These are phyloP conservation scores for Otolemur garnettii DNA, from an alignment of 2,113 vertebrate species.

Conservation along the genomic window DNA sequence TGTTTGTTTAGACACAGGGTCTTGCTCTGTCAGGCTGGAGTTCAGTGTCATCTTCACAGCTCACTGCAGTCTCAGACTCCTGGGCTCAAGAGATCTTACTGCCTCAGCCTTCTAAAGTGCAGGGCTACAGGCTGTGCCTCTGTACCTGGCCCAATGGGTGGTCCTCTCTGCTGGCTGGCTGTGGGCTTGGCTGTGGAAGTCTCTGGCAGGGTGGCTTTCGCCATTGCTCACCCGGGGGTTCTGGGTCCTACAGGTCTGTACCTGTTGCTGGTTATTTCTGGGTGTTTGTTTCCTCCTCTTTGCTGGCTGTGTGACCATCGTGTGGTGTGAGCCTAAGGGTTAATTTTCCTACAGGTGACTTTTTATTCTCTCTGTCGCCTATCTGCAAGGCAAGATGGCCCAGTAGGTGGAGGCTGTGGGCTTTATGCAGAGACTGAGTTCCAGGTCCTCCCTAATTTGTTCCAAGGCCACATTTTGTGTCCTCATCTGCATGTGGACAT, in stretches of 20 bases:
- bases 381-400: neutral
- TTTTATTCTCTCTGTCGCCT: neutral
- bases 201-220: neutral
- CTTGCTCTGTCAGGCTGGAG: too few species aligned
- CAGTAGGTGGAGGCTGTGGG: neutral
- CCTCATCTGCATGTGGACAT: neutral
- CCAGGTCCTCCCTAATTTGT: neutral
- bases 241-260: neutral
- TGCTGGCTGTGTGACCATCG: neutral
- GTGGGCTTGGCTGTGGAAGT: neutral
- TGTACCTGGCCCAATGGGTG: neutral
- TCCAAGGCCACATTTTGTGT: neutral
- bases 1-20: too few species aligned
- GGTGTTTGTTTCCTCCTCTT: neutral
- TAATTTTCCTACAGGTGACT: neutral
- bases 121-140: too few species aligned
- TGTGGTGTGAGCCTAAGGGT: neutral
- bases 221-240: too few species aligned
- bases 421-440: neutral
- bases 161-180: neutral
- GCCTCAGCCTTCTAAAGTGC: too few species aligned
- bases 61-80: too few species aligned
- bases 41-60: too few species aligned
- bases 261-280: neutral
- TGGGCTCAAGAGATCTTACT: too few species aligned